Conservation (phyloP, 2,888 invertebrate genomes). For the Dicyrtoma fusca region DNA sequence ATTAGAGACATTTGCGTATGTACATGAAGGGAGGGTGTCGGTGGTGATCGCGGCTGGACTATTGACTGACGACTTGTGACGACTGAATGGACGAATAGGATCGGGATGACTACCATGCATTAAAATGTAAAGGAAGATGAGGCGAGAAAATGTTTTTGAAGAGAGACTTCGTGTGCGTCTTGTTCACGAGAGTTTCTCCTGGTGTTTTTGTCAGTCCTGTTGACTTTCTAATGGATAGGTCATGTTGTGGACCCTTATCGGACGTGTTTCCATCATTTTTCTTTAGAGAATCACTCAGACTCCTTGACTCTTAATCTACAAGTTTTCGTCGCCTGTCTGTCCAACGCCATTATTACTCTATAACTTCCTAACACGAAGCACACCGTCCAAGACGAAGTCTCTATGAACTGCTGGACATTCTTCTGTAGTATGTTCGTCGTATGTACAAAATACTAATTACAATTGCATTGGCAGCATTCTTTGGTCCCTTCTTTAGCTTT, state of each 20-base stretch:
- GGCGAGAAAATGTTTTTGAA: slow-evolving; percentile 24
- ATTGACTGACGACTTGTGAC: slow-evolving; percentile 31
- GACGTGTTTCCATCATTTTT: slow-evolving; percentile 44
- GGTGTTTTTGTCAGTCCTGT: slow-evolving; percentile 35
- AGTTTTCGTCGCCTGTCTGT: slow-evolving; percentile 34
- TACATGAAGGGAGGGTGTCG: slow-evolving; percentile 13
- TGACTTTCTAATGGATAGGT: slow-evolving; percentile 54
- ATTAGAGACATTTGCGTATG: slow-evolving; percentile 15
- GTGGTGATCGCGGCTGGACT: slow-evolving; percentile 12
- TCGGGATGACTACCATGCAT: neutral
- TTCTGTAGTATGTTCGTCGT: too few relatives aligned
- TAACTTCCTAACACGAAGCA: neutral
- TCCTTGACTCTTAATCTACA: slow-evolving; percentile 34
- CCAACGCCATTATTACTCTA: slow-evolving; percentile 26
- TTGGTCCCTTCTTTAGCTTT: too few relatives aligned
- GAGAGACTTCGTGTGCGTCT: slow-evolving; percentile 31
- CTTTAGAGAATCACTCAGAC: slow-evolving; percentile 40
- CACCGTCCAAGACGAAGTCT: neutral
- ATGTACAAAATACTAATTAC: too few relatives aligned
- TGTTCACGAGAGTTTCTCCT: slow-evolving; percentile 7
- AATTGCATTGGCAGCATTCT: too few relatives aligned
- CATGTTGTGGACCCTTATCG: slow-evolving; percentile 52
- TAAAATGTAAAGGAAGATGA: slow-evolving; percentile 11
- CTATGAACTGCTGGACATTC: too few relatives aligned
- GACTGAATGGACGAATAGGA: slow-evolving; percentile 19